A percentile compares a stretch with the other conserved stretches of the same genome.
Evolutionary conservation across 1,140 invertebrate genomes (phyloP).

Genomic region (Trichonephila clavipes): DNA sequence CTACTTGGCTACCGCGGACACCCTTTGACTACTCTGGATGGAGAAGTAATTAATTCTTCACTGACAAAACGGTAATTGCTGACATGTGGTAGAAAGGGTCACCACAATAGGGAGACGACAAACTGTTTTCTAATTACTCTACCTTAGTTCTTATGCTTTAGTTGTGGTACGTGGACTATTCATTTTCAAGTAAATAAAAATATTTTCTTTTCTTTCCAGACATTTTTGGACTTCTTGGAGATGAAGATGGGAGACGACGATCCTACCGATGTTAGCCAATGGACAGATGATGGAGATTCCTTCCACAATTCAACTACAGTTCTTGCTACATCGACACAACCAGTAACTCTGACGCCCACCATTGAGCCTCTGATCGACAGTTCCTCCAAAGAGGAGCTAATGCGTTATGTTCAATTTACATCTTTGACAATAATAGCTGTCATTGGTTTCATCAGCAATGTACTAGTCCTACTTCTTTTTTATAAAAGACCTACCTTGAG

Average conservation of each 20-base stretch:
- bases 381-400: neutral
- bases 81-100: too few relatives aligned
- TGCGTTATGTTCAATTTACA: constrained; percentile 47
- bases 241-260: constrained; percentile 29
- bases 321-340: neutral
- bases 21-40: too few relatives aligned
- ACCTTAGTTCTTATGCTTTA: too few relatives aligned
- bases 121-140: too few relatives aligned
- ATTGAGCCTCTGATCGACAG: neutral
- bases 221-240: neutral
- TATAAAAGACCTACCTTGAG: constrained; percentile 83
- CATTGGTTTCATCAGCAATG: constrained; percentile 82
- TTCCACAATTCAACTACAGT: constrained; percentile 16
- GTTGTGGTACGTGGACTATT: too few relatives aligned
- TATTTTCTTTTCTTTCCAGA: too few relatives aligned
- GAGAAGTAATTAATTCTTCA: too few relatives aligned
- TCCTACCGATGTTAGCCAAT: constrained; percentile 25
- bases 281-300: constrained; percentile 2
- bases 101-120: too few relatives aligned
- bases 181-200: too few relatives aligned
- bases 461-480: constrained; percentile 84
- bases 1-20: too few relatives aligned
- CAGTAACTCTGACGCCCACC: neutral
- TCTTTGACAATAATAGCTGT: constrained; percentile 79
- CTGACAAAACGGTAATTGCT: too few relatives aligned